Conservation (phyloP, 1,140 invertebrate species). For the Arion vulgaris region DNA sequence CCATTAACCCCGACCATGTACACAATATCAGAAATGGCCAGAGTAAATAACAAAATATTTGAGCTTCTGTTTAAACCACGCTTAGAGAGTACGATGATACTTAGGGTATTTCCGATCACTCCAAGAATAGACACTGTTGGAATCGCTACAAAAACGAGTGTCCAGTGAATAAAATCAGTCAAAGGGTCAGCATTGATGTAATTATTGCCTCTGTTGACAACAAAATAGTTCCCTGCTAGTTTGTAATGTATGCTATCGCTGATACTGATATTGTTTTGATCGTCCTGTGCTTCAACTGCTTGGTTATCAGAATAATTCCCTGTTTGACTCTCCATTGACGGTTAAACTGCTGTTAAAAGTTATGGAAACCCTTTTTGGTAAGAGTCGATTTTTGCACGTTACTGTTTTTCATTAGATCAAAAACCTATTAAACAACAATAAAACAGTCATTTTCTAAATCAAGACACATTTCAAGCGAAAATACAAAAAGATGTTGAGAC, state of each 20-base stretch:
- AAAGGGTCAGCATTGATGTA: neutral
- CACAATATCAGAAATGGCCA: conserved; percentile 19
- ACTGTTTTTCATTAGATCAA: no score
- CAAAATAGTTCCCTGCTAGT: neutral
- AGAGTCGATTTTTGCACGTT: no score
- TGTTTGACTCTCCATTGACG: no score
- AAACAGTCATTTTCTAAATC: no score
- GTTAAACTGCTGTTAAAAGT: no score
- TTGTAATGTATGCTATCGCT: neutral
- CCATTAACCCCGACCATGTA: conserved; percentile 25
- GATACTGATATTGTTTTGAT: neutral
- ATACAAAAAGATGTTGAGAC: no score
- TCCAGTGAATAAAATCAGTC: conserved; percentile 25
- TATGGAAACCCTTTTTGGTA: no score
- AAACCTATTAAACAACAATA: no score
- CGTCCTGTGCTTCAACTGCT: neutral
- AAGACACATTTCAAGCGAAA: no score
- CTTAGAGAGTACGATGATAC: conserved; percentile 11
- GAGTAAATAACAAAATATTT: conserved; percentile 13
- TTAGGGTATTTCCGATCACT: conserved; percentile 9
- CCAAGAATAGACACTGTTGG: neutral
- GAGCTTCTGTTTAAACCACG: conserved; percentile 25
- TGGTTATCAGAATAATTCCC: neutral
- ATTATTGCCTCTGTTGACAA: neutral
- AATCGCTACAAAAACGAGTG: neutral